Conservation (phyloP, 92 coral and sea anemone genomes). For the Actinernus sp. region DNA sequence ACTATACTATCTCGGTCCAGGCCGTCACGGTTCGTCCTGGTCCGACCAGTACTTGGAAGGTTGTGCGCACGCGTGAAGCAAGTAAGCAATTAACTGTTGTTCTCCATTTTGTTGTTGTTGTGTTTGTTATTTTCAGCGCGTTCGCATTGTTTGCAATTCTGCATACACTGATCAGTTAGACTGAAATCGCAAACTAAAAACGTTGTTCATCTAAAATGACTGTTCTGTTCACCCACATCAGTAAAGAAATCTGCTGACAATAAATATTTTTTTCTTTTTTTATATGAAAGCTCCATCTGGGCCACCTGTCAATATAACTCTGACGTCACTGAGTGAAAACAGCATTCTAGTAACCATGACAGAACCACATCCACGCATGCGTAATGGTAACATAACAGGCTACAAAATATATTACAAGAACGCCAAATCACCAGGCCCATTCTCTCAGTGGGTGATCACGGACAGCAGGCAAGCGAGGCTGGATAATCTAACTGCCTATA, state of each 20-base stretch:
- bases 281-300: constrained; percentile 78
- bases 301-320: constrained; percentile 66
- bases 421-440: constrained; percentile 27
- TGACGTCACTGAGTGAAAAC: constrained; percentile 46
- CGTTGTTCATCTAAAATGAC: too few relatives aligned
- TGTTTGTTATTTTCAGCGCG: too few relatives aligned
- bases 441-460: constrained; percentile 33
- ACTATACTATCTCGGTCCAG: constrained; percentile 76
- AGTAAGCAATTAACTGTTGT: constrained; percentile 39
- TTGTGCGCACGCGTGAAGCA: constrained; percentile 79
- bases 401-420: constrained; percentile 71
- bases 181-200: too few relatives aligned
- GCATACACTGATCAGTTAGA: too few relatives aligned
- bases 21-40: constrained; percentile 84
- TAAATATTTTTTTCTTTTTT: background rate
- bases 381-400: constrained; percentile 80
- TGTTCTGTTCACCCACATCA: too few relatives aligned
- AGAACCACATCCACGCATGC: constrained; percentile 54
- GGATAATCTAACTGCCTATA: constrained; percentile 62
- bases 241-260: too few relatives aligned
- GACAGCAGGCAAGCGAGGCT: constrained; percentile 40
- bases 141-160: too few relatives aligned
- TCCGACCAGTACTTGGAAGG: constrained; percentile 67
- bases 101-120: too few relatives aligned
- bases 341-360: constrained; percentile 68